phyloP scores from a whole-genome alignment of 2,797 vertebrate species.

The Tenualosa ilisha region DNA sequence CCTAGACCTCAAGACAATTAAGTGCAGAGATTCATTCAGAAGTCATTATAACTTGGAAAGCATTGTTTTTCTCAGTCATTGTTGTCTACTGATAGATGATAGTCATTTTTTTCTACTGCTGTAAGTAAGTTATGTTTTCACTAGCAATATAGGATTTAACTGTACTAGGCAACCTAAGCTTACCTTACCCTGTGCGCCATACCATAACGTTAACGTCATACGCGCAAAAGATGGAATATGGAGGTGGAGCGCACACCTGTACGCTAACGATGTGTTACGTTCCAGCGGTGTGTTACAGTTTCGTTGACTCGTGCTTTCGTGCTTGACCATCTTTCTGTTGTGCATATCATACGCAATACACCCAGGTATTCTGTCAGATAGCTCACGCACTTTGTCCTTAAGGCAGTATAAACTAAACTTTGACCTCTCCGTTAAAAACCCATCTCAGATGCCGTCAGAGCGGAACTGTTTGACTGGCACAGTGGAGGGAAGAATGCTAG shows the following conservation, averaged over 20 bases:
- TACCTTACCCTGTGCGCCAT: background rate
- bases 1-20: background rate
- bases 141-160: background rate
- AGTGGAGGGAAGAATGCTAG: background rate
- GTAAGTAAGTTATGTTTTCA: background rate
- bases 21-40: background rate
- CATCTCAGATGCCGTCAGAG: background rate
- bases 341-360: background rate
- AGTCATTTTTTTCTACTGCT: background rate
- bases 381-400: background rate
- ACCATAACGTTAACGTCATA: background rate
- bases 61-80: background rate
- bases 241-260: background rate
- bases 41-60: background rate
- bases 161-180: background rate
- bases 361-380: background rate
- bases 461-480: conserved; percentile 11
- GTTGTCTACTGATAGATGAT: background rate
- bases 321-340: conserved; percentile 35
- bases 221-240: background rate
- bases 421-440: background rate
- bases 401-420: conserved; percentile 17
- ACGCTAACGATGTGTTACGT: background rate
- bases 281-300: background rate
- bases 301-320: too few relatives aligned